Evolutionary conservation across 2,888 invertebrate genomes (phyloP).

Genomic region (Meandrusa payeni): DNA sequence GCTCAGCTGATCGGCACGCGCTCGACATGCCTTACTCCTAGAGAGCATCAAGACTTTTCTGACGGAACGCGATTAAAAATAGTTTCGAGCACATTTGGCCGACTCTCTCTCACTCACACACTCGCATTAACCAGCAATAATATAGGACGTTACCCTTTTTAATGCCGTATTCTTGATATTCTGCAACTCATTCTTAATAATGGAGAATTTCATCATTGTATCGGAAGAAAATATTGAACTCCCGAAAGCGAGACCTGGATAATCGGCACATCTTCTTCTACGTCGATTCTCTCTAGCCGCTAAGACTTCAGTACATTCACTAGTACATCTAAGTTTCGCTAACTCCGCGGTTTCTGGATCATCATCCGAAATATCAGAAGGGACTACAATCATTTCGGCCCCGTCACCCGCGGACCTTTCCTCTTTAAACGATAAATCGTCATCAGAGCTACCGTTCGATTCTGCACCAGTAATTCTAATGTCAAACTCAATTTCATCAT

Average conservation of each 20-base stretch:
- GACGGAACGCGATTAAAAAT: slow-evolving; percentile 67
- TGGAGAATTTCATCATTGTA: slow-evolving; percentile 98
- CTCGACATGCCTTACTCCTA: slow-evolving; percentile 44
- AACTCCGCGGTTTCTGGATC: slow-evolving; percentile 91
- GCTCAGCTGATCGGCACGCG: slow-evolving; percentile 76
- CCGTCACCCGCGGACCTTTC: slow-evolving; percentile 70
- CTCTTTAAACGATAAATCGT: slow-evolving; percentile 68
- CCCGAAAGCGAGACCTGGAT: slow-evolving; percentile 95
- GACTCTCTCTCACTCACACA: slow-evolving; percentile 53
- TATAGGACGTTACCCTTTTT: slow-evolving; percentile 91
- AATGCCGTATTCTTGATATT: slow-evolving; percentile 98
- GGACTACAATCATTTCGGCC: slow-evolving; percentile 57
- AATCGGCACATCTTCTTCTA: slow-evolving; percentile 91
- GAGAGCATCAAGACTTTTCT: slow-evolving; percentile 54
- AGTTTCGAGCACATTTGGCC: slow-evolving; percentile 75
- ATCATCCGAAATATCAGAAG: slow-evolving; percentile 78
- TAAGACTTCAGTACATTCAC: slow-evolving; percentile 93
- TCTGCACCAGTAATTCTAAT: slow-evolving; percentile 53
- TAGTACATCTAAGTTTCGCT: slow-evolving; percentile 92
- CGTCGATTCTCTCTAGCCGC: slow-evolving; percentile 91
- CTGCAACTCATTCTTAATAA: slow-evolving; percentile 97
- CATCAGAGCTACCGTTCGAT: slow-evolving; percentile 62
- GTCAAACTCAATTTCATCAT: slow-evolving; percentile 64
- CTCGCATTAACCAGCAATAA: slow-evolving; percentile 63
- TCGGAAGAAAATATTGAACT: slow-evolving; percentile 97